A percentile compares a stretch with the other conserved stretches of the same genome.
phyloP scores from a whole-genome alignment of 2,113 vertebrate genomes.

The Illadopsis cleaveri region DNA sequence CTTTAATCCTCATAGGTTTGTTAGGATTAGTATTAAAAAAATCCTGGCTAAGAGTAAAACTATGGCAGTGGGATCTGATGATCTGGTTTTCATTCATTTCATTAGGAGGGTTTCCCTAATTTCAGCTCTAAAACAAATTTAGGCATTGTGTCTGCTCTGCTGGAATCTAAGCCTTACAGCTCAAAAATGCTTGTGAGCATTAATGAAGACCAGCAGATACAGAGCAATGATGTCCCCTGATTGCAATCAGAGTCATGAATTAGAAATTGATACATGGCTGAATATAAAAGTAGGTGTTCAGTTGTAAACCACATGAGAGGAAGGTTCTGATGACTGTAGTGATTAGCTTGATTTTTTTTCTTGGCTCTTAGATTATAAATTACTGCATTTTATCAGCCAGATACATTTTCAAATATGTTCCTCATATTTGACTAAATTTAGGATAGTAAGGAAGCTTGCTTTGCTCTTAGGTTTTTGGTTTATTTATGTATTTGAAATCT shows the following conservation, averaged over 20 bases:
- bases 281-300: constrained; percentile 23
- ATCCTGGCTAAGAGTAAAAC: not conserved
- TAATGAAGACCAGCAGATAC: constrained; percentile 22
- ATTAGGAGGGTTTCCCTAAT: not conserved
- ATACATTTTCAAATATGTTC: not conserved
- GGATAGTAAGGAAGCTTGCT: not conserved
- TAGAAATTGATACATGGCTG: constrained; percentile 1
- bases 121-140: not conserved
- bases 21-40: not conserved
- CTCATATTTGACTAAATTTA: not conserved
- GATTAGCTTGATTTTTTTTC: not conserved
- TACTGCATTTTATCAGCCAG: not conserved
- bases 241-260: constrained; percentile 57
- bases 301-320: not conserved
- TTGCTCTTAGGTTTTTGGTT: not conserved
- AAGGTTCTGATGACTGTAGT: constrained; percentile 3
- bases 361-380: not conserved
- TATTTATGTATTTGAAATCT: not conserved
- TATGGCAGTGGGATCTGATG: not conserved
- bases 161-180: not conserved
- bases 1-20: not conserved
- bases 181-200: not conserved
- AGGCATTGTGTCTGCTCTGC: not conserved
- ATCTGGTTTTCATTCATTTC: not conserved
- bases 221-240: constrained; percentile 17